Base-by-base conservation (phyloP, 2,888 invertebrate genomes). In the Drosophila colorata region DNA sequence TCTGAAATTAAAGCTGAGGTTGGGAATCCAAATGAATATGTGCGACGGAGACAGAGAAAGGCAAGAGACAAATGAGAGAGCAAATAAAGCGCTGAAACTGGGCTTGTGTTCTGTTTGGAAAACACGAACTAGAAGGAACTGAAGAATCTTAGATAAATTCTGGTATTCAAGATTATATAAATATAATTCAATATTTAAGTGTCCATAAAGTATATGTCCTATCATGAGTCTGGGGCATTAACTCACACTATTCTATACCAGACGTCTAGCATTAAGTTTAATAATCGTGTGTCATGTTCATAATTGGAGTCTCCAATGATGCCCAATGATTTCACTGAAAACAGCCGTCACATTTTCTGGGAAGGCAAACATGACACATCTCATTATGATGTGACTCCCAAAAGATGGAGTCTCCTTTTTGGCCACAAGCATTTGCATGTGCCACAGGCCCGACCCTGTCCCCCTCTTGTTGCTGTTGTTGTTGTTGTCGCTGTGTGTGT, bases 321-420 rank as follows among this genome's bases (percentile, higher is more conserved):
- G 65, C 52, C 60, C 61, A 74, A 49, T 69, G 84, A 63, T 52
- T 40, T n/a, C 9, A 61, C 31, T 49, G 16, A 66, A 48, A 49
- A n/a, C 41, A 58, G 60, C 47, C 69, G 66, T 52, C 59, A 44
- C 56, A 65, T 61, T 37, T 82, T 75, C 85, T 63, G 74, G 52
- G 86, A 84, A 87, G 59, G 64, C 78, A 59, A 69, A 87, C 83
- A 83, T 83, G 83, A 83, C 83, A 85, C 79, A 87, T 83, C 88
- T 87, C 88, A 83, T 83, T 87, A 87, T 87, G 83, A 78, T 59
- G 55, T 33, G 77, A 65, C 58, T 70, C 35, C 66, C 79, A 73
- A 76, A 81, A 74, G 74, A 81, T 79, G 70, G 38, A 61, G 61
- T 46, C 74, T 61, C 69, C 69, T 44, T 52, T 51, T 59, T 46